Evolutionary conservation across 2,888 invertebrate genomes (phyloP).

Genomic region (Metacarcinus magister): DNA sequence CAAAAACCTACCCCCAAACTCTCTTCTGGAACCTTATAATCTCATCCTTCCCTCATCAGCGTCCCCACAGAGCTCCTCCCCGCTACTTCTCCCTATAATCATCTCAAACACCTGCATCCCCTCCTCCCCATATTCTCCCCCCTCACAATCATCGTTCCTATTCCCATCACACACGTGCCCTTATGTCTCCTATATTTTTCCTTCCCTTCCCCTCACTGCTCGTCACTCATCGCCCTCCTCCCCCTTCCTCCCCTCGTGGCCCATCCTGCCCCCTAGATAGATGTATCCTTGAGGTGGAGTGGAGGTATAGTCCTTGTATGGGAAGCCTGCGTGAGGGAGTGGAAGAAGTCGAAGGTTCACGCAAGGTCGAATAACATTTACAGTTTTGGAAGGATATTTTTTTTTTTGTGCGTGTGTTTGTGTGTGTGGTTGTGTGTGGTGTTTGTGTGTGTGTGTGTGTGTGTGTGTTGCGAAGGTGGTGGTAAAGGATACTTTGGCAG

Average conservation of each 20-base stretch:
- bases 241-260: neutral
- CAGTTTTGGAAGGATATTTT: neutral
- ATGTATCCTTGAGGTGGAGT: neutral
- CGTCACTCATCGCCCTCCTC: neutral
- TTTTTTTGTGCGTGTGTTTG: neutral
- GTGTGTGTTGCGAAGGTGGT: neutral
- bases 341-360: neutral
- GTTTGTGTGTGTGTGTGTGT: neutral
- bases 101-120: neutral
- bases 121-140: neutral
- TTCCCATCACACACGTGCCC: no score
- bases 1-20: neutral
- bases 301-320: neutral
- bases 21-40: neutral
- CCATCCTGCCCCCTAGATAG: neutral
- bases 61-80: neutral
- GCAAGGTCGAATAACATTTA: neutral
- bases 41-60: neutral
- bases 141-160: no score
- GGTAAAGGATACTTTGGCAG: neutral
- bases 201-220: neutral
- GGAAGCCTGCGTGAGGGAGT: neutral
- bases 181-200: no score
- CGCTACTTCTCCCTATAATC: neutral
- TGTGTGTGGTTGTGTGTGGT: conserved; percentile 1